Evolutionary conservation across 2,888 invertebrate genomes (phyloP), one percentile per base, ranked within the genome.

Genomic region (Melinaea menophilus): DNA sequence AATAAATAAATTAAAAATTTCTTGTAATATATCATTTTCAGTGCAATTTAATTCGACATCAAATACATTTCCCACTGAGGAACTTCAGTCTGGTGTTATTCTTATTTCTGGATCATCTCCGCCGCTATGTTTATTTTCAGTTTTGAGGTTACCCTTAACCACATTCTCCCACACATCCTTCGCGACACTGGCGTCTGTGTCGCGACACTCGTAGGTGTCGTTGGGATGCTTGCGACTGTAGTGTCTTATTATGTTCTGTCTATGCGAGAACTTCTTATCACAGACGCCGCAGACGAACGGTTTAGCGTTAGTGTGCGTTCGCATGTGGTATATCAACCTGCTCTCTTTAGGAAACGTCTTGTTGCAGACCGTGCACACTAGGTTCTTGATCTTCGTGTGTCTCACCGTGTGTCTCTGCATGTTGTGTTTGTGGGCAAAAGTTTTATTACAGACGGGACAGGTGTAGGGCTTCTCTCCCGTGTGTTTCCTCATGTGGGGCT

Each of bases 321-420:
- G 69, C 84, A 88, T 84, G 35, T 88, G 88, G 13, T 88, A 88
- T 7, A 76, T 80, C 1, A 88, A 54, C 1, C 87, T 63, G 22
- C 85, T 85, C 41, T 86, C 86, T 22, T 79, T 75, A 0, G 87
- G 87, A 11, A 88, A 88, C 9, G 73, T 73, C 12, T 84, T 86
- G 2, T 80, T 73, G 11, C 87, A 88, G 0, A 88, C 72, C n/a
- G 77, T 77, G 34, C 87, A 88, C 0, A 78, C 79, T 0, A 85
- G 62, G 3, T 82, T 76, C 47, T 87, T 87, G 0, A 79, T 70
- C 37, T 81, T 80, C 0, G 75, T 72, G 11, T 88, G 87, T 1
- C 83, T 72, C 0, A 77, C 2, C 1, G 75, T 70, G 34, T 88
- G 87, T 0, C 84, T 55, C 9, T 82, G 75, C 83, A 86, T 82